Percentiles rank a stretch among this genome's conserved stretches.
These are phyloP conservation scores for Serinus canaria DNA, from an alignment of 2,113 vertebrate species.

Conservation along the genomic window DNA sequence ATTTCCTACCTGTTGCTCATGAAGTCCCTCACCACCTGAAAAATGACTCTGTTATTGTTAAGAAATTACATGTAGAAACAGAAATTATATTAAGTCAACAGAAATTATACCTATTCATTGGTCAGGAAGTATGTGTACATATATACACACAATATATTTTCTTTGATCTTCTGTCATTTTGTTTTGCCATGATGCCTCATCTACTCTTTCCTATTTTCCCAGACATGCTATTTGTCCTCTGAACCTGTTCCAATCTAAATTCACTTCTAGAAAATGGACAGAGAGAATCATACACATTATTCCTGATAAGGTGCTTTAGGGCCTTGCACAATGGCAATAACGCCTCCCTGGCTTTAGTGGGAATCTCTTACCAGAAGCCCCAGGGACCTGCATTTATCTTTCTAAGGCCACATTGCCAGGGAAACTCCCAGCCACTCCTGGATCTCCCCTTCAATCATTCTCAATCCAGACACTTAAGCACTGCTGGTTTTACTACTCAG, in stretches of 20 bases:
- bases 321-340: not conserved
- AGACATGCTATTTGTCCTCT: not conserved
- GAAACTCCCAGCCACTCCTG: not conserved
- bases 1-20: not conserved
- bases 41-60: not conserved
- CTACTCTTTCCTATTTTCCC: not conserved
- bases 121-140: not conserved
- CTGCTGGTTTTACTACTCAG: not conserved
- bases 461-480: not conserved
- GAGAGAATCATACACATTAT: not conserved
- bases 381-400: not conserved
- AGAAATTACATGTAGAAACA: not conserved
- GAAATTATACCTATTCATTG: not conserved
- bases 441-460: not conserved
- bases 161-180: not conserved
- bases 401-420: not conserved
- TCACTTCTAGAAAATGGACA: not conserved
- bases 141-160: too few species aligned
- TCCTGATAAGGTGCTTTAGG: not conserved
- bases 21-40: not conserved
- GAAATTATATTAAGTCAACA: not conserved
- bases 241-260: not conserved
- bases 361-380: not conserved
- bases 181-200: not conserved
- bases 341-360: not conserved